Conservation (phyloP, 1,140 invertebrate genomes). For the Drosophila yakuba region DNA sequence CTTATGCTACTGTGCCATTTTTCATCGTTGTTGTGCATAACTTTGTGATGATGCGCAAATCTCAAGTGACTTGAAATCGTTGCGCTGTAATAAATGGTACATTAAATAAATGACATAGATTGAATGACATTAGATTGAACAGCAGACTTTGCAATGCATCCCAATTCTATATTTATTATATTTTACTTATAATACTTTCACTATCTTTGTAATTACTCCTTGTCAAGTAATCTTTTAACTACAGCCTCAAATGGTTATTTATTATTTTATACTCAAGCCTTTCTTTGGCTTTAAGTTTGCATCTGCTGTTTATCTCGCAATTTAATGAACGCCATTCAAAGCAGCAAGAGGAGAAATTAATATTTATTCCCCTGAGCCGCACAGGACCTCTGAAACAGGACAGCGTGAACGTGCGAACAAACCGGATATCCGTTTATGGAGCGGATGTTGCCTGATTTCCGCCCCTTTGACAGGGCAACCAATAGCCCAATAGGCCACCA, state of each 20-base stretch:
- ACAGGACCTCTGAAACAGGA: slow-evolving; percentile 10
- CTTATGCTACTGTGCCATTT: background rate
- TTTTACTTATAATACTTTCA: no score
- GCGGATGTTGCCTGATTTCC: slow-evolving; percentile 78
- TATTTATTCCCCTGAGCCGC: slow-evolving; percentile 10
- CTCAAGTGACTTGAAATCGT: background rate
- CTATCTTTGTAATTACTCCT: no score
- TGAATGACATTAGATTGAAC: no score
- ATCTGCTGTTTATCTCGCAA: background rate
- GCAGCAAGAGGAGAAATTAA: slow-evolving; percentile 9
- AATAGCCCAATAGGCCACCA: slow-evolving; percentile 25
- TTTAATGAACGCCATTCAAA: background rate
- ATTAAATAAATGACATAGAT: no score
- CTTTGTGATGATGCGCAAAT: background rate
- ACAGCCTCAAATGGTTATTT: no score
- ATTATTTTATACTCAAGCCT: no score
- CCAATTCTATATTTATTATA: no score
- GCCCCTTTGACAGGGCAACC: slow-evolving; percentile 59
- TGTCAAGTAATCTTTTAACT: no score
- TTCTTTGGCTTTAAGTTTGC: background rate
- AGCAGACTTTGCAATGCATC: no score
- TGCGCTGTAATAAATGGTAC: background rate
- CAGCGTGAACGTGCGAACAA: slow-evolving; percentile 78
- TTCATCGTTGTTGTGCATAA: background rate
- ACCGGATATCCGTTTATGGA: slow-evolving; percentile 77